Evolutionary conservation across 2,888 invertebrate species (phyloP), one percentile per base, ranked within the genome.

Genomic region (Oscheius sp.): DNA sequence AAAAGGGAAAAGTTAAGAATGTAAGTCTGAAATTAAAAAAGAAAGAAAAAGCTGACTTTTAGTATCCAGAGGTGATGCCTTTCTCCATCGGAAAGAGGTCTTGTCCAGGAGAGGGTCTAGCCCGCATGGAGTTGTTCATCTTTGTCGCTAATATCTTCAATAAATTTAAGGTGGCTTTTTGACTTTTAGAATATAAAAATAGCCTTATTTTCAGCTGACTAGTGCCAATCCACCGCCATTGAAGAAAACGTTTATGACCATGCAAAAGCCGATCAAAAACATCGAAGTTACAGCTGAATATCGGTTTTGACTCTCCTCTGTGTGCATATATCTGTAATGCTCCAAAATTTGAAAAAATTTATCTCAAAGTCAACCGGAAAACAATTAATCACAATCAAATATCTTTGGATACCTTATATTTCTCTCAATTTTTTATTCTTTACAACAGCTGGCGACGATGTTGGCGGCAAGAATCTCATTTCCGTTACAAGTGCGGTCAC

Each of bases 401-500:
- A n/a, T n/a, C n/a, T n/a, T n/a, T n/a, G n/a, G n/a, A n/a, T n/a
- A n/a, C n/a, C n/a, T n/a, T n/a, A n/a, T n/a, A n/a, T n/a, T n/a
- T n/a, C n/a, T n/a, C n/a, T n/a, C n/a, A n/a, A n/a, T n/a, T n/a
- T 55, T 86, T 93, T 93, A 74, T 95, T 92, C 84, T 96, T 90
- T 58, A 97, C 89, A 50, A 98, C 94, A 20, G 96, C 96, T 1
- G 97, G 96, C n/a, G 96, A 96, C 86, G 95, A 95, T 10, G 94
- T 95, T 88, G 95, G 95, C 0, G 96, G 96, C 80, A 97, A 89
- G 84, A 95, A 92, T 34, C 94, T 94, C 20, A 95, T 90, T 88
- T 98, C 97, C 0, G 96, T 97, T 45, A 96, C 93, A 12, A 97
- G 93, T 45, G 94, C 94, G 0, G 94, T 93, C 23, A 97, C 92